Evolutionary conservation across 2,888 invertebrate genomes (phyloP).

Genomic region (Ypsolopha scabrella): DNA sequence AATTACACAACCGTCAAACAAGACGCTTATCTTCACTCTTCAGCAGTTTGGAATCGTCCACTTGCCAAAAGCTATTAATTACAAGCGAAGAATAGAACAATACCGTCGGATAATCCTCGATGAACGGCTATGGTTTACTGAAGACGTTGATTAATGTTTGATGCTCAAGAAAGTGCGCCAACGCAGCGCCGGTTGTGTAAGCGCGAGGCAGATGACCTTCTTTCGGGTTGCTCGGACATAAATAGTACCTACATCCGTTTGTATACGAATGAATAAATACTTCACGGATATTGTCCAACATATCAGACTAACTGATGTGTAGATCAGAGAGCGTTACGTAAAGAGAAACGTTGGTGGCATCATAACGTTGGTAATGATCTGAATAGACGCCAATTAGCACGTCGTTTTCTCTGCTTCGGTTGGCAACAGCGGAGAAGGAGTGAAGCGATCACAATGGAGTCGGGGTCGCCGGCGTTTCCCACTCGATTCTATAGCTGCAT

Average conservation of each 20-base stretch:
- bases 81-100: slow-evolving; percentile 60
- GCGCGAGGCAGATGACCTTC: slow-evolving; percentile 48
- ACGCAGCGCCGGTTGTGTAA: slow-evolving; percentile 43
- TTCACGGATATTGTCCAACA: slow-evolving; percentile 31
- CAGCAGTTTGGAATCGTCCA: slow-evolving; percentile 32
- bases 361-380: slow-evolving; percentile 17
- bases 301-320: neutral
- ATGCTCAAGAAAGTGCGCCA: slow-evolving; percentile 17
- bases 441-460: slow-evolving; percentile 31
- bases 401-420: slow-evolving; percentile 27
- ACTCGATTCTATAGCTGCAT: slow-evolving; percentile 11
- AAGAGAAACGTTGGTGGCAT: neutral
- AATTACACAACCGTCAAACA: slow-evolving; percentile 54
- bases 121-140: slow-evolving; percentile 62
- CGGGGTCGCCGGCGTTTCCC: slow-evolving; percentile 28
- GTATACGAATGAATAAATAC: slow-evolving; percentile 46
- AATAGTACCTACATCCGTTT: slow-evolving; percentile 42
- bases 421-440: slow-evolving; percentile 25
- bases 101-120: slow-evolving; percentile 60
- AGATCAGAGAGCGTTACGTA: neutral
- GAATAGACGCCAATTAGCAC: slow-evolving; percentile 27
- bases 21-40: slow-evolving; percentile 34
- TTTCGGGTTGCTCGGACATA: slow-evolving; percentile 47
- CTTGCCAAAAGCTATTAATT: slow-evolving; percentile 70
- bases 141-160: slow-evolving; percentile 64